Evolutionary conservation across 1,140 invertebrate species (phyloP).

Genomic region (Agrypnia vestita): DNA sequence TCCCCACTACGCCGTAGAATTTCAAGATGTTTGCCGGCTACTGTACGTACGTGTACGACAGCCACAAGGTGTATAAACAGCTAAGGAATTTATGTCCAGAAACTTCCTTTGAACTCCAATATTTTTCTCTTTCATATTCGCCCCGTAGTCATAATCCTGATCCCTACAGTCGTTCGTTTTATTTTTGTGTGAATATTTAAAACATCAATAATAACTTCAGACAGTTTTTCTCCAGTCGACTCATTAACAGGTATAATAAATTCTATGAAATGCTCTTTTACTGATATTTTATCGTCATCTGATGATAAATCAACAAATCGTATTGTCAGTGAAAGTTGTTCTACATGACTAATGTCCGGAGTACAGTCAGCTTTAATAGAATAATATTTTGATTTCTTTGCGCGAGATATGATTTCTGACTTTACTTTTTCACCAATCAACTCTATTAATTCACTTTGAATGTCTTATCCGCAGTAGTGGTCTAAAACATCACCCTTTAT

Average conservation of each 20-base stretch:
- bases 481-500: too few species aligned
- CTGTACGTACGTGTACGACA: too few species aligned
- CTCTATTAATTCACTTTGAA: too few species aligned
- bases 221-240: constrained; percentile 61
- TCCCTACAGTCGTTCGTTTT: constrained; percentile 58
- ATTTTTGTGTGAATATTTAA: too few species aligned
- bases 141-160: constrained; percentile 62
- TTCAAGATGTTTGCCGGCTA: background rate
- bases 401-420: too few species aligned
- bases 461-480: too few species aligned
- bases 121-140: constrained; percentile 63
- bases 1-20: too few species aligned
- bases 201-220: constrained; percentile 59
- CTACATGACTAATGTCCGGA: too few species aligned
- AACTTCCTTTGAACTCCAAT: constrained; percentile 61
- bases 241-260: constrained; percentile 60
- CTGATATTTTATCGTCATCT: constrained; percentile 57
- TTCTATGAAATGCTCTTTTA: constrained; percentile 61
- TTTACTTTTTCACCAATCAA: too few species aligned
- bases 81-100: constrained; percentile 45
- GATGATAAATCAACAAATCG: constrained; percentile 60
- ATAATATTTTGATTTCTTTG: too few species aligned
- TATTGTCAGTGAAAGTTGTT: too few species aligned
- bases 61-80: constrained; percentile 13
- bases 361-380: too few species aligned